Evolutionary conservation across 1,140 invertebrate genomes (phyloP), one percentile per base, ranked within the genome.

Genomic region (Drosophila parvula): DNA sequence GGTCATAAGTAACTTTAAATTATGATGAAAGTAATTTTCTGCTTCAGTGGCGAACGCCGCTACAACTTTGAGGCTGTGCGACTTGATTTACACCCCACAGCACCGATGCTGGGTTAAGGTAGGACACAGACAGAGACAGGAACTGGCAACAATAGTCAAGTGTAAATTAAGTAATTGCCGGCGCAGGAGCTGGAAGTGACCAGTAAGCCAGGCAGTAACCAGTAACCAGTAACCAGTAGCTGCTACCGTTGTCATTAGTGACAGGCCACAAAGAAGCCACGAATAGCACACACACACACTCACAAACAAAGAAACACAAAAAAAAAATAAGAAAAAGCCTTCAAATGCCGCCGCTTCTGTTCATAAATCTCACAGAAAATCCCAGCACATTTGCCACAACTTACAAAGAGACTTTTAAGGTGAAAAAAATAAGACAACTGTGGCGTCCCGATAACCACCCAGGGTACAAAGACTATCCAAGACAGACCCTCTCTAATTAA

Each of bases 1-100:
- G 85, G 79, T 88, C 86, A 85, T 90, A 90, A 90, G 71, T 86
- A 90, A 90, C 79, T 90, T 82, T 90, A 90, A 90, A 82, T 90
- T 83, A 90, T 90, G 88, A 88, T 90, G 88, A 88, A 90, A 90
- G 88, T 90, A 90, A 90, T 90, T 90, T 90, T 90, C 82, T 90
- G 88, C 88, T 90, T 90, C 88, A 90, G 74, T 90, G 90, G 88
- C 86, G 74, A 70, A 78, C 53, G 81, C 77, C 78, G 74, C 74
- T 48, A 38, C 81, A 60, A 57, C 55, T 59, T 65, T 62, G 18
- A 30, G 59, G 38, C 34, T 34, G 36, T 28, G 38, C 12, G 32
- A 58, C 36, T 61, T 64, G 61, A 64, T 64, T 64, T 64, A 64
- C 61, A 43, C 56, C 61, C 56, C 16, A 48, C 18, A 32, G 22